phyloP scores from a whole-genome alignment of 64 coral and sea anemone species.

The Dendrophyllia cribrosa region DNA sequence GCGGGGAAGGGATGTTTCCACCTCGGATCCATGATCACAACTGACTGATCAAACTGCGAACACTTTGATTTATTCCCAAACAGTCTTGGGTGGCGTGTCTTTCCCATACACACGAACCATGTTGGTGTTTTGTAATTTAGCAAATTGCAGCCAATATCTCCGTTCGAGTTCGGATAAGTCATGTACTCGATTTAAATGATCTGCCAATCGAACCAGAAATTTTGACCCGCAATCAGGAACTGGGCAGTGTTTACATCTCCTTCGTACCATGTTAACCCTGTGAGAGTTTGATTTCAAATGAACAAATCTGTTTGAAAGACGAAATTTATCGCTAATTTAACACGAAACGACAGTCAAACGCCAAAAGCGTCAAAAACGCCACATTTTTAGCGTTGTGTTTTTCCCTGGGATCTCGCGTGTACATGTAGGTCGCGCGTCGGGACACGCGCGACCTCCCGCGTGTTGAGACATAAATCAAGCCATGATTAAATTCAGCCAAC shows the following conservation, averaged over 20 bases:
- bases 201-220: neutral
- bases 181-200: slow-evolving; percentile 33
- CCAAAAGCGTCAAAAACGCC: too few species aligned
- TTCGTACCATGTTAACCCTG: neutral
- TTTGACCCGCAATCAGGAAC: neutral
- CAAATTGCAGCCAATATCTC: slow-evolving; percentile 12
- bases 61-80: too few species aligned
- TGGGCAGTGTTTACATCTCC: neutral
- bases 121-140: slow-evolving; percentile 36
- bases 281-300: neutral
- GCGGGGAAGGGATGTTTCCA: slow-evolving; percentile 59
- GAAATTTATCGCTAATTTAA: too few species aligned
- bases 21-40: slow-evolving; percentile 67
- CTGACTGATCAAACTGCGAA: too few species aligned
- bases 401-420: neutral
- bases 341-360: too few species aligned
- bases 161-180: slow-evolving; percentile 14
- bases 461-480: too few species aligned
- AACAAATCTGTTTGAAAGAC: neutral
- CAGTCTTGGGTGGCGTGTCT: too few species aligned
- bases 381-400: neutral
- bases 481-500: too few species aligned
- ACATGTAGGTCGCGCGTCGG: too few species aligned
- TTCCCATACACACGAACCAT: neutral
- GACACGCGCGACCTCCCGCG: too few species aligned